These are phyloP conservation scores for Callocephalon fimbriatum DNA, from an alignment of 2,113 vertebrate species.

Conservation along the genomic window DNA sequence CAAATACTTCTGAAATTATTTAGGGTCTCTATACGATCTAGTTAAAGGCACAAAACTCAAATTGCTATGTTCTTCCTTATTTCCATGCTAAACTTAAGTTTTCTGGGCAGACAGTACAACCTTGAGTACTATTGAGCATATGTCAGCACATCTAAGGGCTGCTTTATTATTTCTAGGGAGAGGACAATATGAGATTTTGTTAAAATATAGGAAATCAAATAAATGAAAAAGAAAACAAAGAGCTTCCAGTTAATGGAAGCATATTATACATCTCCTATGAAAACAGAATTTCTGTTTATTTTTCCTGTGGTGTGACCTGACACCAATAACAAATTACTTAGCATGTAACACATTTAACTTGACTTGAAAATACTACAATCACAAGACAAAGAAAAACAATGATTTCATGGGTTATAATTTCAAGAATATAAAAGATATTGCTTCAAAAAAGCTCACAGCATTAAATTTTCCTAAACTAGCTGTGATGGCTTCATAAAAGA, in stretches of 20 bases:
- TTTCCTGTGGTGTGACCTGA: not conserved
- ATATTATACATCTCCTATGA: not conserved
- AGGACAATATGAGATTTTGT: not conserved
- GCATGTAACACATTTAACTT: not conserved
- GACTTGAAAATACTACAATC: not conserved
- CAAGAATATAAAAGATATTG: not conserved
- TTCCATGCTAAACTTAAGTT: not conserved
- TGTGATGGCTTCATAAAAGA: not conserved
- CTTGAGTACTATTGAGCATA: not conserved
- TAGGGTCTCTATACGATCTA: not conserved
- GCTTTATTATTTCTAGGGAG: not conserved
- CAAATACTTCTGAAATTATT: constrained; percentile 14
- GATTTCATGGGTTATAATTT: not conserved
- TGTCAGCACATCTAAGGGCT: not conserved
- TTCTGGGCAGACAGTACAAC: not conserved
- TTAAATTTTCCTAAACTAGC: not conserved
- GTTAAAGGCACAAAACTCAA: not conserved
- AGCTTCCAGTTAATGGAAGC: not conserved
- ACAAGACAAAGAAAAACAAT: not conserved
- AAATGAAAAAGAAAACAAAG: constrained; percentile 17
- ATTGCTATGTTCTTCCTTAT: not conserved
- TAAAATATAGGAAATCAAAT: not conserved
- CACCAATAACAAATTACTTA: not conserved
- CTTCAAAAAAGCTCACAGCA: not conserved
- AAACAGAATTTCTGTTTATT: not conserved